Percentiles rank a stretch among this genome's conserved stretches.
These are phyloP conservation scores for Plebejus argus DNA, from an alignment of 2,888 invertebrate species.

Conservation along the genomic window DNA sequence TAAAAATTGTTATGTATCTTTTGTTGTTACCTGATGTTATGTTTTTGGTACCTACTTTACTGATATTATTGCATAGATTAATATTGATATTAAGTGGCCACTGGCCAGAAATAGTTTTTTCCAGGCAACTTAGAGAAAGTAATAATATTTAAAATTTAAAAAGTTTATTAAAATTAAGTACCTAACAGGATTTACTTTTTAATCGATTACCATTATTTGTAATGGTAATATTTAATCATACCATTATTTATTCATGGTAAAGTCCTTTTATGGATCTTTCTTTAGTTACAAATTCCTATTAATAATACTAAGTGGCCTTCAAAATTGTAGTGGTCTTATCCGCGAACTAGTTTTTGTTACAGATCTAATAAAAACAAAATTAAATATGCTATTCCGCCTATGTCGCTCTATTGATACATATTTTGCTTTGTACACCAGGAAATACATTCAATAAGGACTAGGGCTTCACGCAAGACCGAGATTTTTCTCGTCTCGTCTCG, in stretches of 20 bases:
- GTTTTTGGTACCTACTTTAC: background rate
- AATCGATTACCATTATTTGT: background rate
- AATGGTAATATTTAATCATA: background rate
- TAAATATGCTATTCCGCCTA: background rate
- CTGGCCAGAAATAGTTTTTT: too few species aligned
- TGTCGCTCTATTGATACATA: background rate
- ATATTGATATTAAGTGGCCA: too few species aligned
- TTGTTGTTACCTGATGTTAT: slow-evolving; percentile 33
- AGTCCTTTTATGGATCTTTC: background rate
- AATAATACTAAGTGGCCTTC: background rate
- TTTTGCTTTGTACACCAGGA: background rate
- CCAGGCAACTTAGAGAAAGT: too few species aligned
- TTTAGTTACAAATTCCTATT: background rate
- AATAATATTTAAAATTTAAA: too few species aligned
- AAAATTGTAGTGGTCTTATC: background rate
- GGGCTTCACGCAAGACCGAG: too few species aligned
- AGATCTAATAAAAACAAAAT: slow-evolving; percentile 3
- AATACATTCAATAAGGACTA: background rate
- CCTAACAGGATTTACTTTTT: background rate
- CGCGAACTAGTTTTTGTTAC: slow-evolving; percentile 4
- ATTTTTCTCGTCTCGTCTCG: too few species aligned
- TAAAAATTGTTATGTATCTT: slow-evolving; percentile 48
- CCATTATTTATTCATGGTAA: background rate
- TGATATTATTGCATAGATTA: background rate
- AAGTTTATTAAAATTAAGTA: too few species aligned